Evolutionary conservation across 2,113 vertebrate genomes (phyloP).

Genomic region (Tragelaphus strepsiceros): DNA sequence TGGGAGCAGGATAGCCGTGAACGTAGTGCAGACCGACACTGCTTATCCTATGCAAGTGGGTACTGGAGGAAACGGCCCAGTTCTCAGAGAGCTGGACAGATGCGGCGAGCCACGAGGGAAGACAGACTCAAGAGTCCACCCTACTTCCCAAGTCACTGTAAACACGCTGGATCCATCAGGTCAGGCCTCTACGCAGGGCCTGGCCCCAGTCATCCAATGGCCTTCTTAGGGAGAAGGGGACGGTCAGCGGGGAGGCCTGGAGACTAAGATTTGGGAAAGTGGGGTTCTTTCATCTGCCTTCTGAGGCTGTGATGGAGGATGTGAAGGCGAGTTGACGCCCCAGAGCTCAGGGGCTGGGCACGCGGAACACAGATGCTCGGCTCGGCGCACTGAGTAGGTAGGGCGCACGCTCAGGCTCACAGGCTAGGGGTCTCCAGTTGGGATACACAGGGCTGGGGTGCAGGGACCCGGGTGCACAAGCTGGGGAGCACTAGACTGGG

Average conservation of each 20-base stretch:
- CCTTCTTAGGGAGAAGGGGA: background rate
- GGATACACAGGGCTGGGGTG: background rate
- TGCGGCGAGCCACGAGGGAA: rapidly evolving
- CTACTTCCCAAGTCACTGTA: background rate
- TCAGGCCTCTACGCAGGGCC: background rate
- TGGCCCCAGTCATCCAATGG: background rate
- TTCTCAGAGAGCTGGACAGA: background rate
- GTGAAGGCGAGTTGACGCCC: background rate
- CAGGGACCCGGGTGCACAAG: background rate
- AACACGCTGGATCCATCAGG: background rate
- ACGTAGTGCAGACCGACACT: background rate
- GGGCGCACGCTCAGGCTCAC: background rate
- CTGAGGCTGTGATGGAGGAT: background rate
- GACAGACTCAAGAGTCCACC: background rate
- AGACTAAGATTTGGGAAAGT: background rate
- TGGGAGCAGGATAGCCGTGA: background rate
- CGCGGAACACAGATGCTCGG: rapidly evolving
- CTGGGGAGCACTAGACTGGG: background rate
- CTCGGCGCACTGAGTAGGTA: background rate
- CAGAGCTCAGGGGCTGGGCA: background rate
- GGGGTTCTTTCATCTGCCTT: background rate
- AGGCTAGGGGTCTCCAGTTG: too few relatives aligned
- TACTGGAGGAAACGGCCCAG: background rate
- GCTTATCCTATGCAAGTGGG: background rate
- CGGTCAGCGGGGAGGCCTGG: background rate